These are phyloP conservation scores for Drosophila imparisetae DNA, from an alignment of 2,888 invertebrate species.

Conservation along the genomic window DNA sequence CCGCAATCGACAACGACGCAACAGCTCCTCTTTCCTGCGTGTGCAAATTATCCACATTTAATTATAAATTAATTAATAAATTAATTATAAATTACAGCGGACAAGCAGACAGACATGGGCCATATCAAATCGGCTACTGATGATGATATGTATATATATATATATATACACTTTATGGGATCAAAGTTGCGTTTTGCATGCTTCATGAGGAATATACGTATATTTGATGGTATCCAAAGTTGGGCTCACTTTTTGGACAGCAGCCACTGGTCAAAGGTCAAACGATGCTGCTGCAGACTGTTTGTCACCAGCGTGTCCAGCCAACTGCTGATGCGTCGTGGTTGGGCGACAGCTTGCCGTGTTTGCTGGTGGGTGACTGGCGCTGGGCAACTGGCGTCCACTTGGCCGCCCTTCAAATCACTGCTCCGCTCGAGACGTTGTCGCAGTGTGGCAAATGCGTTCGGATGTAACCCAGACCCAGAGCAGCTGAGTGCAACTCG, in stretches of 20 bases:
- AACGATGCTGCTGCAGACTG: neutral
- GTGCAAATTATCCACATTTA: neutral
- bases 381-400: neutral
- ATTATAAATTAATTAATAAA: too few relatives aligned
- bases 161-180: neutral
- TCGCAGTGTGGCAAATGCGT: conserved; percentile 19
- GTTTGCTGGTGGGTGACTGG: neutral
- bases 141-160: neutral
- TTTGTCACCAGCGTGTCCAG: neutral
- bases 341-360: conserved; percentile 30
- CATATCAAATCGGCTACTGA: neutral
- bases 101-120: neutral
- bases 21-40: conserved; percentile 20
- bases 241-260: conserved; percentile 43
- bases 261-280: conserved; percentile 52
- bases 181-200: too few relatives aligned
- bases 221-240: too few relatives aligned
- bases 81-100: neutral
- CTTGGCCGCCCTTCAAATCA: neutral
- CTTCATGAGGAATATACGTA: neutral
- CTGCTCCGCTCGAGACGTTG: conserved; percentile 10
- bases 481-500: neutral
- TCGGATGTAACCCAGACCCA: neutral
- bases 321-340: conserved; percentile 15
- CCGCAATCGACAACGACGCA: conserved; percentile 23